Evolutionary conservation across 2,113 vertebrate species (phyloP).

Genomic region (Cheilinus undulatus): DNA sequence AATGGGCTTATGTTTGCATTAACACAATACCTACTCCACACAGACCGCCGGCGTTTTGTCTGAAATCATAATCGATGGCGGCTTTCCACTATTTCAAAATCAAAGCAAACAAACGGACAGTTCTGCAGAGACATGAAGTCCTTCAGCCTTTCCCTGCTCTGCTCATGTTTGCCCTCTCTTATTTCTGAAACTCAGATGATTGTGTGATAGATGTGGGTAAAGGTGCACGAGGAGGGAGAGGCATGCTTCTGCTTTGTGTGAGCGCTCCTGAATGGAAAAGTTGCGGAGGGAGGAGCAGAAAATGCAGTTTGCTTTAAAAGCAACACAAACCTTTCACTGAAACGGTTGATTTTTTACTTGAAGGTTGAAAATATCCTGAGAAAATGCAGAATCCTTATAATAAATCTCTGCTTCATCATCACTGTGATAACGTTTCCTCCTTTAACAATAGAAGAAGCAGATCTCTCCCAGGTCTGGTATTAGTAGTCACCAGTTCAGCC

Average conservation of each 20-base stretch:
- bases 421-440: not conserved
- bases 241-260: not conserved
- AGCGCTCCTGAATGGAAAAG: not conserved
- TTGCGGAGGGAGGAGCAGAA: not conserved
- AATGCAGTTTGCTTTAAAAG: not conserved
- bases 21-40: slow-evolving; percentile 1
- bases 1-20: not conserved
- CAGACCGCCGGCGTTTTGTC: not conserved
- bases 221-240: not conserved
- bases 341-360: too few species aligned
- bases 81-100: slow-evolving; percentile 18
- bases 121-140: slow-evolving; percentile 9
- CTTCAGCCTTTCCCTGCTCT: slow-evolving; percentile 17
- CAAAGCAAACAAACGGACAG: slow-evolving; percentile 7
- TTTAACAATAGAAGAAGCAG: not conserved
- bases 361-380: too few species aligned
- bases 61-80: not conserved
- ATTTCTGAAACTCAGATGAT: not conserved
- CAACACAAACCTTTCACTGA: not conserved
- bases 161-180: slow-evolving; percentile 3
- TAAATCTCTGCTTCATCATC: not conserved
- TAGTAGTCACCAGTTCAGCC: not conserved
- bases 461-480: not conserved
- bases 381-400: too few species aligned
- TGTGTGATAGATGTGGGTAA: not conserved